phyloP scores from a whole-genome alignment of 2,888 invertebrate genomes.

The Cantharis rustica region DNA sequence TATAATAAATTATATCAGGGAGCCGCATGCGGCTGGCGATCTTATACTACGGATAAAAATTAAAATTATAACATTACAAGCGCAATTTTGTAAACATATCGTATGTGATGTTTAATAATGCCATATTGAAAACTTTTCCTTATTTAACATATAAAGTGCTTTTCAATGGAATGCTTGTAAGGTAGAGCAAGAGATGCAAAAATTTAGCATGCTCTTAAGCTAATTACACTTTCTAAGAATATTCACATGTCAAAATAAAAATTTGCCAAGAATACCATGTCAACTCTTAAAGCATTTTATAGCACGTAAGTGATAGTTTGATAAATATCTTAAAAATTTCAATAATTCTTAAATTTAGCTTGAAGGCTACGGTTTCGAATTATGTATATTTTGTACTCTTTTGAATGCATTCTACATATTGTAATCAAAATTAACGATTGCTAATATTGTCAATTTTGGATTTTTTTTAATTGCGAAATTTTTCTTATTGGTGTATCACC shows the following conservation, averaged over 20 bases:
- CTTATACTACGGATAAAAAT: background rate
- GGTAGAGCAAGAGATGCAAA: background rate
- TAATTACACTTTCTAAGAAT: background rate
- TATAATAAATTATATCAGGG: background rate
- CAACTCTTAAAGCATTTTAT: background rate
- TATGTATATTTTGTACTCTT: background rate
- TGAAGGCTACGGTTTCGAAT: background rate
- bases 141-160: background rate
- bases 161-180: background rate
- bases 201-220: background rate
- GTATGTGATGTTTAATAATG: background rate
- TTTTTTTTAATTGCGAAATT: no score
- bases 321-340: background rate
- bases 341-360: background rate
- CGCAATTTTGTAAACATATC: background rate
- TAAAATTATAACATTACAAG: background rate
- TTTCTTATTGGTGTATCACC: no score
- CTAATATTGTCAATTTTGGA: no score
- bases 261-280: background rate
- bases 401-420: background rate
- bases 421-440: background rate
- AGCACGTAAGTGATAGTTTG: background rate
- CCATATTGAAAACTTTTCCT: background rate
- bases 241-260: background rate
- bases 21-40: background rate